Evolutionary conservation across 2,797 vertebrate genomes (phyloP).

Genomic region (Sebastes kiyomatsui): DNA sequence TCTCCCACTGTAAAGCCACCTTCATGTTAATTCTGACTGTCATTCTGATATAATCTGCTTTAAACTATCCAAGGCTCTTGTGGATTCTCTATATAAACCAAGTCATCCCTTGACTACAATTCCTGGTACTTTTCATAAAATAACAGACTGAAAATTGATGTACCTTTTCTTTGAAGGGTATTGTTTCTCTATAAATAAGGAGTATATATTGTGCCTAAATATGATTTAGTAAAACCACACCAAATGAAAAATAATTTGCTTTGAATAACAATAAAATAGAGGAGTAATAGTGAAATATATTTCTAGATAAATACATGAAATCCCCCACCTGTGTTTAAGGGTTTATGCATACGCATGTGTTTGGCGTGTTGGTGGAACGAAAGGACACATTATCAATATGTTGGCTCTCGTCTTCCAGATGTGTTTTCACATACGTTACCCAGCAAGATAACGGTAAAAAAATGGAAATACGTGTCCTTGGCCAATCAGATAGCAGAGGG

Average conservation of each 20-base stretch:
- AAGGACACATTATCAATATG: background rate
- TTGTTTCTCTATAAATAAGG: background rate
- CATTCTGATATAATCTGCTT: background rate
- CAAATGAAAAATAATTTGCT: too few species aligned
- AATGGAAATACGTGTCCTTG: background rate
- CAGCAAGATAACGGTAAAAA: background rate
- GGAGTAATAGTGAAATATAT: background rate
- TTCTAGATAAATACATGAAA: background rate
- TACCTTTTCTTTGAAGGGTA: background rate
- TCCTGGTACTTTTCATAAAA: too few species aligned
- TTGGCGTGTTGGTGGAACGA: background rate
- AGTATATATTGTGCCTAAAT: background rate
- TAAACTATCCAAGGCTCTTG: background rate
- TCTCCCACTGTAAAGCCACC: background rate
- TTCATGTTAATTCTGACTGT: background rate
- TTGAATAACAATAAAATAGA: background rate
- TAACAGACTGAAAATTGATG: too few species aligned
- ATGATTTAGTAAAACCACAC: too few species aligned
- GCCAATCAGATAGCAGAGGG: constrained; percentile 22
- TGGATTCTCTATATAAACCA: background rate
- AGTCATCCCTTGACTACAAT: fast-evolving
- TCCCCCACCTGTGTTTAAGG: background rate
- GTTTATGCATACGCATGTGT: background rate
- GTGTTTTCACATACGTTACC: constrained; percentile 30
- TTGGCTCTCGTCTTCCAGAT: constrained; percentile 9